Base-by-base conservation (phyloP, 2,797 vertebrate genomes). In the Enteromius unitaeniatus region DNA sequence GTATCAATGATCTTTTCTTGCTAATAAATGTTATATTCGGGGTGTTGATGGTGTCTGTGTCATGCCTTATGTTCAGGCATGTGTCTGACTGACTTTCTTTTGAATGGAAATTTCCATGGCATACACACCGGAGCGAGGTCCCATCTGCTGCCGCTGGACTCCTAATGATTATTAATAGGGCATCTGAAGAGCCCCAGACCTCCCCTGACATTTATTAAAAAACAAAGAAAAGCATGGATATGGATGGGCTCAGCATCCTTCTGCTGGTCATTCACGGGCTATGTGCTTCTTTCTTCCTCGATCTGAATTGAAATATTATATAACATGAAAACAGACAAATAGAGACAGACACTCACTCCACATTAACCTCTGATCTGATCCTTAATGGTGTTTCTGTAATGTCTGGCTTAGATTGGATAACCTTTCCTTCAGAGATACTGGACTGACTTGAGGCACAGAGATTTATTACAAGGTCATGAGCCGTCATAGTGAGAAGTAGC, bases 101-200 rank as follows among this genome's bases (percentile, higher is more conserved):
- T 51, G 76, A 21, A 53, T 83, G 76, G 67, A 86, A 79, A 79
- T 83, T 69, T 79, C 75, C 81, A 79, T 37, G 19, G 74, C 55
- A 34, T 79, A 68, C 79, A 79, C 37, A 60, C 55, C 58, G 49
- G 70, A 19, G 19, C 17, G 34, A n/a, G 40, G 76, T 79, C 81
- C 70, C 81, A 86, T 86, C 85, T 86, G 81, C 72, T 51, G 19
- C 69, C 17, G 13, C 72, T 84, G 68, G 70, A 86, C 67, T 2
- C 45, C 69, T 84, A 84, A 84, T 84, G 51, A 60, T 78, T 79
- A 84, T 79, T 84, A 79, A 79, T 79, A 34, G 42, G n/a, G 55
- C 55, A 67, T 64, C 60, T 73, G 37, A 79, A 79, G 68, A 45
- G 67, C 58, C 77, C 45, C 82, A 21, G 53, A 73, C 51, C 55